Conservation (phyloP, 1,140 invertebrate genomes). For the Papilio polyxenes region DNA sequence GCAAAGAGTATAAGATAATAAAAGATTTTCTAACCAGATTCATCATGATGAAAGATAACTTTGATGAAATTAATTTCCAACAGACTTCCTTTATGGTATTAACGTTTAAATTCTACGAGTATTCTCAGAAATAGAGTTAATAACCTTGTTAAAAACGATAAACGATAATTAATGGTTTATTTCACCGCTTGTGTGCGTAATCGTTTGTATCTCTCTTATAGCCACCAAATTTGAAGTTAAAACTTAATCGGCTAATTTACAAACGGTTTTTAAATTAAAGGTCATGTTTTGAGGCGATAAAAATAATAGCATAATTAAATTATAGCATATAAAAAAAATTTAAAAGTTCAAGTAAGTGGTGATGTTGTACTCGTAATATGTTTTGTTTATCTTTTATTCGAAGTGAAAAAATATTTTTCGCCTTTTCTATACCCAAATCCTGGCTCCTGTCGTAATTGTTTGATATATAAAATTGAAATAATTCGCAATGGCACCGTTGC, state of each 20-base stretch:
- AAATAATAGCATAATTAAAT: too few species aligned
- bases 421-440: neutral
- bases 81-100: neutral
- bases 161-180: neutral
- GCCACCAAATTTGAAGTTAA: neutral
- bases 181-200: neutral
- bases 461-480: conserved; percentile 14
- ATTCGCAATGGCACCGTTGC: conserved; percentile 13
- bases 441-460: neutral
- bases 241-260: neutral
- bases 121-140: neutral
- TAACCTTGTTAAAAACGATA: neutral
- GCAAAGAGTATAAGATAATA: too few species aligned
- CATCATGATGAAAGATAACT: too few species aligned
- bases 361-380: neutral
- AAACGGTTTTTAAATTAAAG: neutral
- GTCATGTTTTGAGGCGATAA: neutral
- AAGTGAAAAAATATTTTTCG: neutral
- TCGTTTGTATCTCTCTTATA: neutral
- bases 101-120: neutral
- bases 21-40: too few species aligned
- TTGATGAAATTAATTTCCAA: neutral
- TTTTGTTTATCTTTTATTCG: neutral
- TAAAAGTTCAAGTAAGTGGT: too few species aligned
- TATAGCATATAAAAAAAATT: too few species aligned